phyloP scores from a whole-genome alignment of 1,140 invertebrate genomes.

The Heliconius eleuchia region DNA sequence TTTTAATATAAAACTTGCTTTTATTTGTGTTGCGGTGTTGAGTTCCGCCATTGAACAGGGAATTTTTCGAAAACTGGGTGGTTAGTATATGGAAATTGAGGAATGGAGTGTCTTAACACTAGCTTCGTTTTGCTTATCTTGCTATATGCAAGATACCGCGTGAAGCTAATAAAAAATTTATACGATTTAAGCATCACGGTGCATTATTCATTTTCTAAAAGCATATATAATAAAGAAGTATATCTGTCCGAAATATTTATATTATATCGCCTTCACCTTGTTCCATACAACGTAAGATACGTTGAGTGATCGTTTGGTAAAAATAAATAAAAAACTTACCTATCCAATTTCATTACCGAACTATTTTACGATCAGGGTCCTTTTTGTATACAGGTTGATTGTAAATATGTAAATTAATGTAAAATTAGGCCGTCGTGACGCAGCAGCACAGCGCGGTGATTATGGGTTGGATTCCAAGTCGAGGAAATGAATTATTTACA shows the following conservation, averaged over 20 bases:
- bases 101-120: background rate
- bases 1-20: no score
- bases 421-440: background rate
- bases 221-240: background rate
- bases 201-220: background rate
- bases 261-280: constrained; percentile 31
- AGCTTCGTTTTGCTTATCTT: background rate
- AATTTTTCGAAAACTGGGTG: background rate
- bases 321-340: constrained; percentile 53
- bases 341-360: constrained; percentile 73
- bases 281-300: constrained; percentile 30
- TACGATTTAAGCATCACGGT: no score
- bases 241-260: background rate
- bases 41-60: no score
- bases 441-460: no score
- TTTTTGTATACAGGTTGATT: constrained; percentile 49
- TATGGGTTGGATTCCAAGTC: no score
- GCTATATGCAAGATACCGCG: background rate
- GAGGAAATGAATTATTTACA: no score
- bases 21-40: no score
- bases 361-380: constrained; percentile 61
- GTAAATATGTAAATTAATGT: constrained; percentile 8
- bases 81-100: background rate
- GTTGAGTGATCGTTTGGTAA: constrained; percentile 47
- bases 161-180: background rate